Conservation (phyloP, 2,797 vertebrate species). For the Macropodus opercularis region DNA sequence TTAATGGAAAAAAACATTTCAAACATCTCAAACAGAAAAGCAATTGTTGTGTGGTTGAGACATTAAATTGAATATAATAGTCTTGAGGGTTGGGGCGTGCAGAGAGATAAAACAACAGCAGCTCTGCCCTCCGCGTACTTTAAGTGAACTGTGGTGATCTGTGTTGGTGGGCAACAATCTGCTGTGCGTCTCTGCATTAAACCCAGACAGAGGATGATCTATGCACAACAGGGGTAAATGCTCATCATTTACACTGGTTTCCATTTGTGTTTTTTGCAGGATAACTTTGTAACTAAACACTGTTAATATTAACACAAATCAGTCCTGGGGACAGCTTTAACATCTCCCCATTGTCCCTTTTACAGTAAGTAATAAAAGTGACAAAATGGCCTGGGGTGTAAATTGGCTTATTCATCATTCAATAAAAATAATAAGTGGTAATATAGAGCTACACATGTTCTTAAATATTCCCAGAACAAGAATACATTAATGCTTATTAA, state of each 20-base stretch:
- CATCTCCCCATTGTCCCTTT: constrained; percentile 35
- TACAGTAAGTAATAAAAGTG: constrained; percentile 36
- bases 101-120: constrained; percentile 18
- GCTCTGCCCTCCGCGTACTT: constrained; percentile 3
- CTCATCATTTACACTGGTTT: constrained; percentile 25
- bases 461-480: constrained; percentile 41
- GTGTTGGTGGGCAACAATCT: constrained; percentile 25
- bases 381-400: constrained; percentile 30
- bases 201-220: constrained; percentile 23
- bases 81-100: no score
- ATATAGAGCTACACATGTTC: constrained; percentile 31
- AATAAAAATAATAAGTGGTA: constrained; percentile 34
- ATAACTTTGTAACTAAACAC: constrained; percentile 29
- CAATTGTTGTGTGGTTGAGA: constrained; percentile 22
- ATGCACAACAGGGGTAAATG: neutral
- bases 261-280: constrained; percentile 41
- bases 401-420: constrained; percentile 45
- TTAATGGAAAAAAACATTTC: constrained; percentile 17
- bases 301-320: constrained; percentile 25
- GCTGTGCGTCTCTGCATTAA: constrained; percentile 26
- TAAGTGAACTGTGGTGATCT: neutral
- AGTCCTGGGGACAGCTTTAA: constrained; percentile 23
- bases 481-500: constrained; percentile 36
- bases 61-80: constrained; percentile 26
- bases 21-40: constrained; percentile 13